Base-by-base conservation (phyloP, 2,113 vertebrate genomes). In the Hydropotes inermis region DNA sequence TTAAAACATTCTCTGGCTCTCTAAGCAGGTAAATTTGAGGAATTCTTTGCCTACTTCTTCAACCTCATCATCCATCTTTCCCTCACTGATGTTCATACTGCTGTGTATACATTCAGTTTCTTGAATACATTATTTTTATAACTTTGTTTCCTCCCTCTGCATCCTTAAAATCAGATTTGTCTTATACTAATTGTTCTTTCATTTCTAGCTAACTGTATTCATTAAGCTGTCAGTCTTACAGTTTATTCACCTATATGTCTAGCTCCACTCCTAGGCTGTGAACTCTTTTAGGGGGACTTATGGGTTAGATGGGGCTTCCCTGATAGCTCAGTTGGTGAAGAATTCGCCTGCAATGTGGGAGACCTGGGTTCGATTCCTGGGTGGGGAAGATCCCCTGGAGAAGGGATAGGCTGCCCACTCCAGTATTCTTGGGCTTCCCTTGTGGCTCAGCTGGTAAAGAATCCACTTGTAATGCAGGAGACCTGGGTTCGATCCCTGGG, bases 111-210 rank as follows among this genome's bases (percentile, higher is more conserved):
- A 25, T 88, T 85, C 54, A 87, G 78, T 83, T 94, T 96, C 76
- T 94, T 78, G 43, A 92, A 55, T 54, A 47, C 33, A 87, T 17
- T 87, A 76, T 70, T 86, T 79, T 78, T 55, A 82, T 61, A 85
- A 15, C 74, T 96, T 82, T 78, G 43, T 52, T 50, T 92, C 87
- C 17, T 39, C 21, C 64, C 25, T 64, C 58, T 64, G 6, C 61
- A 91, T 87, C 54, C 39, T 93, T 94, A 83, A 83, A 92, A 67
- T 83, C n/a, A 76, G 39, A 89, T 76, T 79, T 74, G 21, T 67
- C 16, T 86, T 76, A 7, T 39, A 47, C 33, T 28, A 52, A 50
- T 86, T 90, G 61, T 84, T 83, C 25, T 95, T 97, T 97, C 17
- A 81, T 87, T 94, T 97, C 45, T 82, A 4, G 23, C 87, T 81